Evolutionary conservation across 2,113 vertebrate species (phyloP).

Genomic region (Proteles cristata): DNA sequence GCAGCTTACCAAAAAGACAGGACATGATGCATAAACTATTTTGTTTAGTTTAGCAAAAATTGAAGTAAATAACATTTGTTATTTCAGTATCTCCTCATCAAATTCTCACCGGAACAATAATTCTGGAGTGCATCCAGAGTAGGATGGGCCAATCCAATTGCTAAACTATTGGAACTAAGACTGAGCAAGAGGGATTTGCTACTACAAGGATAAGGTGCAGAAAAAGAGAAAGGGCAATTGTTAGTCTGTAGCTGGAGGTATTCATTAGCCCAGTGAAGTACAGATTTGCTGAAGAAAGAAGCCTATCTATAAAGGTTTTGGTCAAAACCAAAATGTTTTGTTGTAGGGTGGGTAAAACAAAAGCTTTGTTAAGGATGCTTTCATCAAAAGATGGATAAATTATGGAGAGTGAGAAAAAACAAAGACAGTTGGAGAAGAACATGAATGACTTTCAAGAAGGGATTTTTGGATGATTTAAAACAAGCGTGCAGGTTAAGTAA

Average conservation of each 20-base stretch:
- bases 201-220: neutral
- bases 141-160: neutral
- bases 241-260: neutral
- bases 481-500: neutral
- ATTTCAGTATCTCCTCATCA: conserved; percentile 15
- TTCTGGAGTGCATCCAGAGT: neutral
- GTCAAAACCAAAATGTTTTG: neutral
- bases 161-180: neutral
- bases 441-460: neutral
- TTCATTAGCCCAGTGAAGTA: neutral
- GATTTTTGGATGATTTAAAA: conserved; percentile 1
- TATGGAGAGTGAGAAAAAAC: conserved; percentile 29
- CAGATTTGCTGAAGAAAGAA: conserved; percentile 35
- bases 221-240: conserved; percentile 43
- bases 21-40: conserved; percentile 1
- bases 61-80: conserved; percentile 55
- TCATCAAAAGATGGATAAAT: conserved; percentile 11
- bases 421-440: neutral
- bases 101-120: neutral
- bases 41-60: conserved; percentile 53
- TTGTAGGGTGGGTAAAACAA: neutral
- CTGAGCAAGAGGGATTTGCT: neutral
- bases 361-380: conserved; percentile 36
- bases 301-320: neutral
- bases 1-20: conserved; percentile 49